A percentile compares a stretch with the other conserved stretches of the same genome.
phyloP scores from a whole-genome alignment of 1,140 invertebrate species.

The Sarcophaga peregrina region DNA sequence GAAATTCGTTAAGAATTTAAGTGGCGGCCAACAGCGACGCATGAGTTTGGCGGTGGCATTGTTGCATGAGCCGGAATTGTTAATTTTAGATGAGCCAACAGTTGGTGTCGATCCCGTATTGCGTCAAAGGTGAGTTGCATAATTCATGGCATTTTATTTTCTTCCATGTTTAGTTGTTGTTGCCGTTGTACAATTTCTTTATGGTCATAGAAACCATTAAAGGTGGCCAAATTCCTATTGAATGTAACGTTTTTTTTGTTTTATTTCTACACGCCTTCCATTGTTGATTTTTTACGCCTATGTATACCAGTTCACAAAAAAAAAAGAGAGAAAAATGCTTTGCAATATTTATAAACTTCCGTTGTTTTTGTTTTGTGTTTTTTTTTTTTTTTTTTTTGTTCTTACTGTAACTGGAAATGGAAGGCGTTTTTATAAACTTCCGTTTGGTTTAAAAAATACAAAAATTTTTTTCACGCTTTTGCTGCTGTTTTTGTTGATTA shows the following conservation, averaged over 20 bases:
- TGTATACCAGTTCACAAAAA: no score
- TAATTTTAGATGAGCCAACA: slow-evolving; percentile 94
- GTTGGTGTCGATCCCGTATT: slow-evolving; percentile 95
- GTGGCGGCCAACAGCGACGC: slow-evolving; percentile 89
- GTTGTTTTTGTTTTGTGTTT: no score
- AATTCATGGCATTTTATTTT: neutral
- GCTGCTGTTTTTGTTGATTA: neutral
- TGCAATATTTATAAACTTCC: no score
- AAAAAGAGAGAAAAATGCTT: neutral
- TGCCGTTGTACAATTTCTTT: neutral
- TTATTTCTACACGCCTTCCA: no score
- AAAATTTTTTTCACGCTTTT: neutral
- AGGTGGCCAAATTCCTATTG: no score
- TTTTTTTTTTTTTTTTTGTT: no score
- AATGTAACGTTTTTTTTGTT: no score
- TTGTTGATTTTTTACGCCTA: no score
- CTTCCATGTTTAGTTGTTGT: no score
- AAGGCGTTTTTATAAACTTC: neutral
- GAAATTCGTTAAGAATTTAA: slow-evolving; percentile 84
- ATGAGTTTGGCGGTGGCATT: slow-evolving; percentile 89
- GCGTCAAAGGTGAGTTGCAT: slow-evolving; percentile 77
- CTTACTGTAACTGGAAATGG: neutral
- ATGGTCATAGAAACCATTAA: neutral
- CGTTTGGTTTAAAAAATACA: neutral
- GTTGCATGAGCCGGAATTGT: slow-evolving; percentile 87